These are phyloP conservation scores for Drosophila niveifrons DNA, from an alignment of 2,888 invertebrate genomes.

Conservation along the genomic window DNA sequence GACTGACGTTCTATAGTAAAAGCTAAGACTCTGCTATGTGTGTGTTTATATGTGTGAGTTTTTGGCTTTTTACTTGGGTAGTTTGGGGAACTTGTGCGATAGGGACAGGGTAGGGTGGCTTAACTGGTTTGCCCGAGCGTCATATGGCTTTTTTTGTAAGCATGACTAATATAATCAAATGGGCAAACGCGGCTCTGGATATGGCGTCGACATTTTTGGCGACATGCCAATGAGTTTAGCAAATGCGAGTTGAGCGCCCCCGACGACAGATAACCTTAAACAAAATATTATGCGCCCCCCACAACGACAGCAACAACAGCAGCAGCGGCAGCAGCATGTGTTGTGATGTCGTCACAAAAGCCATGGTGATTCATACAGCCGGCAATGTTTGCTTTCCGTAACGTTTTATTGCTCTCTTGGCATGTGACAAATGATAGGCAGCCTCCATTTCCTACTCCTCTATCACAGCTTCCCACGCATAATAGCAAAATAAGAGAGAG, in stretches of 20 bases:
- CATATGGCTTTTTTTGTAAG: slow-evolving; percentile 78
- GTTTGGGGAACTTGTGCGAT: background rate
- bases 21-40: slow-evolving; percentile 28
- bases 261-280: slow-evolving; percentile 61
- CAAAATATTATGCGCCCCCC: slow-evolving; percentile 44
- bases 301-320: slow-evolving; percentile 14
- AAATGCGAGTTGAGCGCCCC: slow-evolving; percentile 53
- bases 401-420: slow-evolving; percentile 39
- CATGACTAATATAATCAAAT: slow-evolving; percentile 80
- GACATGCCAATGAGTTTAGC: slow-evolving; percentile 71
- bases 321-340: slow-evolving; percentile 36
- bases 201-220: slow-evolving; percentile 73
- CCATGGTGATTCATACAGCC: slow-evolving; percentile 58
- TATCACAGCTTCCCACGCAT: background rate
- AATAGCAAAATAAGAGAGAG: background rate
- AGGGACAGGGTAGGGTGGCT: slow-evolving; percentile 5
- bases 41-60: slow-evolving; percentile 18
- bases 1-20: slow-evolving; percentile 67
- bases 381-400: slow-evolving; percentile 47
- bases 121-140: slow-evolving; percentile 58
- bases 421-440: slow-evolving; percentile 58
- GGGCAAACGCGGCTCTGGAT: slow-evolving; percentile 64
- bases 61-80: slow-evolving; percentile 29
- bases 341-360: slow-evolving; percentile 73
- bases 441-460: background rate